A percentile compares a stretch with the other conserved stretches of the same genome.
Evolutionary conservation across 2,888 invertebrate species (phyloP).

Genomic region (Selenia dentaria): DNA sequence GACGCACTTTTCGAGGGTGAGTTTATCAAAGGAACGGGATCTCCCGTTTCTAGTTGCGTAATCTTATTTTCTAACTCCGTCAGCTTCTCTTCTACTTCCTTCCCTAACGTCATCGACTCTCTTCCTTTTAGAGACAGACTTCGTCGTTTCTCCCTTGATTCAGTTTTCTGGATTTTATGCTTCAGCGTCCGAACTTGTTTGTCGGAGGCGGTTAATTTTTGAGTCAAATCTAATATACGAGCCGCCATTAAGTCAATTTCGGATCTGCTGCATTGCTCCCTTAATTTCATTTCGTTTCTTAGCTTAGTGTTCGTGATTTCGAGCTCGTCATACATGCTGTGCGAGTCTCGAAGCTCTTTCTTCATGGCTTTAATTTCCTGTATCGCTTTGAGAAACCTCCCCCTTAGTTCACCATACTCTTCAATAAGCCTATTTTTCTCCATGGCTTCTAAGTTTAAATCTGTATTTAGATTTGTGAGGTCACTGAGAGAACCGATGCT

Average conservation of each 20-base stretch:
- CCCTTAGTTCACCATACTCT: constrained; percentile 90
- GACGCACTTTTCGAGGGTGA: constrained; percentile 81
- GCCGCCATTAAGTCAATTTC: constrained; percentile 93
- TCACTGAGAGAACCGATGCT: constrained; percentile 92
- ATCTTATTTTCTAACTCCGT: constrained; percentile 92
- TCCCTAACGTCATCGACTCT: constrained; percentile 91
- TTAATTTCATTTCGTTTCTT: constrained; percentile 88
- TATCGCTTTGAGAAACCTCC: constrained; percentile 92
- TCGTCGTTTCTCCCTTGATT: constrained; percentile 90
- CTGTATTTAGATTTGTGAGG: constrained; percentile 91
- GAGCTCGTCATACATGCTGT: constrained; percentile 91
- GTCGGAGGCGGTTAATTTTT: constrained; percentile 92
- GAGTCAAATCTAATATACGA: constrained; percentile 92
- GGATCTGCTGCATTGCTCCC: constrained; percentile 87
- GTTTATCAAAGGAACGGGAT: constrained; percentile 70
- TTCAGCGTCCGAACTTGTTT: constrained; percentile 92
- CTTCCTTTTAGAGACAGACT: constrained; percentile 93
- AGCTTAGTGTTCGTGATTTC: constrained; percentile 91
- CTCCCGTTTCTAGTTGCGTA: constrained; percentile 85
- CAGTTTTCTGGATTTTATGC: constrained; percentile 91
- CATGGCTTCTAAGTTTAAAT: constrained; percentile 89
- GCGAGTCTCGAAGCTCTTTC: constrained; percentile 91
- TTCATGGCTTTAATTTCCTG: constrained; percentile 93
- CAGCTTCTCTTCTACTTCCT: constrained; percentile 93
- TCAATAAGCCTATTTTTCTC: constrained; percentile 92